Base-by-base conservation (phyloP, 2,888 invertebrate genomes). In the Panzeria rudis region DNA sequence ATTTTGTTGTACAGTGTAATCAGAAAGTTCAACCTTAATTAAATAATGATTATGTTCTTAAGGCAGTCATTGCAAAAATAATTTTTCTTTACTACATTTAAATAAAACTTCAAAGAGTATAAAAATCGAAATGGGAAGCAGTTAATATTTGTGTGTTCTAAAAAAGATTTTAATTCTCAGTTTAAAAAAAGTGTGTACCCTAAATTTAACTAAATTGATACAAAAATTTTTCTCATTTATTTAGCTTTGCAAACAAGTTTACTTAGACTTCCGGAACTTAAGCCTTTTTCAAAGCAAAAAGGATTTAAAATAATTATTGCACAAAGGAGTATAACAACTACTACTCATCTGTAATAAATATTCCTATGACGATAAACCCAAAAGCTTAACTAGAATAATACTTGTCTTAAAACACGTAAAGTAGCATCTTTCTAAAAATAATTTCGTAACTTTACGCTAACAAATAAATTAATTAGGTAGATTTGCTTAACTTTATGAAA, bases 381-480 rank as follows among this genome's bases (percentile, higher is more conserved):
- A 47, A 44, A 44, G 44, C 41, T 54, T 38, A 29, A 41, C 29
- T 20, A 17, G 54, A 78, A 61, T n/a, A 44, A 8, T 13, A 47
- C 32, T 61, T 20, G 50, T 52, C 11, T 15, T 1, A 5, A 25
- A 50, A 25, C 25, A 17, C 17, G 4, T 44, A 23, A n/a, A 20
- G 17, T 9, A 23, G 3, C 54, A 29, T 47, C 29, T 79, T 32
- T n/a, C 2, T 23, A 38, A 20, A n/a, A 56, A 59, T 32, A 44
- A 50, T 73, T 64, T 56, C 29, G 15, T 47, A 54, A 41, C 64
- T 44, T 56, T 69, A 59, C 69, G 32, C 11, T 32, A 78, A 72
- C 80, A 86, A 85, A 87, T 86, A 86, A 87, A 86, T 87, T 87
- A 87, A 87, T 87, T 87, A 87, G 80, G 47, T 41, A 61, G 80